Percentiles rank a stretch among this genome's conserved stretches.
phyloP scores from a whole-genome alignment of 2,797 vertebrate genomes.

The Peromyscus melanophrys region DNA sequence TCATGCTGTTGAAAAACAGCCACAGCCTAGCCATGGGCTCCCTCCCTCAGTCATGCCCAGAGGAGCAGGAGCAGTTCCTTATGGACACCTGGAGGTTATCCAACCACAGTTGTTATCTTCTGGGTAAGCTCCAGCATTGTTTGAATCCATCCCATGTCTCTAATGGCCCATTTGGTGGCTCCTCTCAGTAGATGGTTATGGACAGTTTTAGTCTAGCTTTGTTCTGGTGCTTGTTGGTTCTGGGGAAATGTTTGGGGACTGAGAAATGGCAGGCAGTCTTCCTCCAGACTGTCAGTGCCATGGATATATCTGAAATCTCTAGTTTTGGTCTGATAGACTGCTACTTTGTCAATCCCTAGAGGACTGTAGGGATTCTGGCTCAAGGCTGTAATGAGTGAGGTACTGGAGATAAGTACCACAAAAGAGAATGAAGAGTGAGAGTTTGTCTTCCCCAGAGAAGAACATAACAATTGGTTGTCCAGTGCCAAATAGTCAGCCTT shows the following conservation, averaged over 20 bases:
- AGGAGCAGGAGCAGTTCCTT: background rate
- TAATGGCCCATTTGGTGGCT: background rate
- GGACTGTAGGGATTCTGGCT: background rate
- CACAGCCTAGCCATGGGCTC: background rate
- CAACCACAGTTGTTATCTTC: background rate
- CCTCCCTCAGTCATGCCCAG: fast-evolving
- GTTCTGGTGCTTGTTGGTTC: slow-evolving; percentile 10
- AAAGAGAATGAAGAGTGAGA: background rate
- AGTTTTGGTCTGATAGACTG: background rate
- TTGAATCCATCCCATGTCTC: background rate
- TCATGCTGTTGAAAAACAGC: background rate
- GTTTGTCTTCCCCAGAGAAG: background rate
- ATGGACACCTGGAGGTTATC: background rate
- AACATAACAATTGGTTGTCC: background rate
- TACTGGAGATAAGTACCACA: background rate
- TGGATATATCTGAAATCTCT: background rate
- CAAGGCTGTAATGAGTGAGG: background rate
- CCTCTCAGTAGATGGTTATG: background rate
- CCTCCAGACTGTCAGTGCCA: background rate
- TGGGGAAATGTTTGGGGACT: background rate
- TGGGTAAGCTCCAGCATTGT: background rate
- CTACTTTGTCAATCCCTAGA: background rate
- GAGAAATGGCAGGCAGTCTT: background rate
- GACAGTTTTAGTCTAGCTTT: background rate
- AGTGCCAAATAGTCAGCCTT: background rate